Percentiles rank a stretch among this genome's conserved stretches.
phyloP scores from a whole-genome alignment of 1,140 invertebrate genomes.

The Drosophila prosaltans region DNA sequence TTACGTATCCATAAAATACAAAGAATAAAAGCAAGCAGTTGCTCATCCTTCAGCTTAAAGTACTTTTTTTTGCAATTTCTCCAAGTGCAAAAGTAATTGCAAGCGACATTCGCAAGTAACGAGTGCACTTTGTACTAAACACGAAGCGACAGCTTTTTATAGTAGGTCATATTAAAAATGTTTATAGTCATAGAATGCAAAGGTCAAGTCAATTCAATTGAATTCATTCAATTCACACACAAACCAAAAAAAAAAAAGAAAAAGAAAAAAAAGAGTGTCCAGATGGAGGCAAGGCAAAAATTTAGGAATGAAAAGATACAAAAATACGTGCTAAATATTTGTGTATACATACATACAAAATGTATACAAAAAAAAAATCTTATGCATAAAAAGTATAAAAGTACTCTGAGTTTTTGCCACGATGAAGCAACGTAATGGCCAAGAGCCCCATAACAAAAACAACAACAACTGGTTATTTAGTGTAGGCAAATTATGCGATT shows the following conservation, averaged over 20 bases:
- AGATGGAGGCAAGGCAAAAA: not conserved
- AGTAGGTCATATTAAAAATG: slow-evolving; percentile 9
- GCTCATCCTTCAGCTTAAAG: slow-evolving; percentile 10
- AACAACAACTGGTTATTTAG: slow-evolving; percentile 2
- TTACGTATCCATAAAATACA: not conserved
- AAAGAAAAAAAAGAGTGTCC: not conserved
- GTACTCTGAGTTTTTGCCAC: not conserved
- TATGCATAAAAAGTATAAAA: not conserved
- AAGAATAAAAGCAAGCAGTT: slow-evolving; percentile 7
- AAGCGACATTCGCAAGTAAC: slow-evolving; percentile 8
- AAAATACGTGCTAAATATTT: slow-evolving; percentile 44
- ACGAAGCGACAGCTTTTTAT: slow-evolving; percentile 11
- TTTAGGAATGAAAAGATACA: not conserved
- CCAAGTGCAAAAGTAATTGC: slow-evolving; percentile 39
- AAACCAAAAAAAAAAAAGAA: not conserved
- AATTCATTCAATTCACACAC: slow-evolving; percentile 29
- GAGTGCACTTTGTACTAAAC: slow-evolving; percentile 41
- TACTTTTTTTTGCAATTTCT: not conserved
- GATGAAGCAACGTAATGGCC: slow-evolving; percentile 15
- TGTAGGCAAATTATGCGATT: slow-evolving; percentile 30
- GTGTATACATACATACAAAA: slow-evolving; percentile 8
- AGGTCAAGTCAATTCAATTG: slow-evolving; percentile 37
- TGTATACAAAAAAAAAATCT: slow-evolving; percentile 32
- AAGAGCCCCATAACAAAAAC: not conserved
- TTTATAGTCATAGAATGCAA: slow-evolving; percentile 22